Evolutionary conservation across 2,113 vertebrate genomes (phyloP).

Genomic region (Sakesphorus luctuosus): DNA sequence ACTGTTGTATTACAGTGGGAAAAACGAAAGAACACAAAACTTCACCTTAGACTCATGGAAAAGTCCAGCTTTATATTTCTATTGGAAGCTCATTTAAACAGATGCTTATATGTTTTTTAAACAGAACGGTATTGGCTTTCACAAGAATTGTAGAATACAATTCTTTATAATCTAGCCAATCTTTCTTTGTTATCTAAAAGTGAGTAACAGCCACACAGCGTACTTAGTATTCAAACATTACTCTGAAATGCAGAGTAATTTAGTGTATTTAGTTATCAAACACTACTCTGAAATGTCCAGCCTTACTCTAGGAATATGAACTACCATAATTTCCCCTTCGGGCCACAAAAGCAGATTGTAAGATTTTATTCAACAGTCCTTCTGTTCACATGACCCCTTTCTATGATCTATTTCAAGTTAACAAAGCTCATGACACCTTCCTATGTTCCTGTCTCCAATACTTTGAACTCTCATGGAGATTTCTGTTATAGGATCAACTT

Average conservation of each 20-base stretch:
- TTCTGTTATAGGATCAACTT: neutral
- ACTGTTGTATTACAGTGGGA: neutral
- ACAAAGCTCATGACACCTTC: neutral
- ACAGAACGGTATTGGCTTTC: neutral
- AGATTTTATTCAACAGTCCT: neutral
- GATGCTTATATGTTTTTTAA: neutral
- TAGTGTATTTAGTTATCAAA: neutral
- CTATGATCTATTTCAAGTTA: slow-evolving; percentile 1
- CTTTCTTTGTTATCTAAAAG: neutral
- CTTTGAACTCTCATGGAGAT: neutral
- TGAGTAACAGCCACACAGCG: neutral
- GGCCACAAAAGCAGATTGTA: neutral
- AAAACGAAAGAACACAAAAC: neutral
- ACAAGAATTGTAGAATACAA: neutral
- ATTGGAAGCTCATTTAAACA: neutral
- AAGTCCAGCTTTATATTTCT: neutral
- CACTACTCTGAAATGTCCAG: neutral
- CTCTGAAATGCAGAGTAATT: neutral
- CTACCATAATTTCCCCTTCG: neutral
- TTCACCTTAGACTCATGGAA: neutral
- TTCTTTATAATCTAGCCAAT: neutral
- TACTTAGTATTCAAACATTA: neutral
- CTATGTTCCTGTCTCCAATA: neutral
- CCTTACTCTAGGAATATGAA: neutral
- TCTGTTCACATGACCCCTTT: neutral